Conservation (phyloP, 1,140 invertebrate genomes). For the Hydropsyche tenuis region DNA sequence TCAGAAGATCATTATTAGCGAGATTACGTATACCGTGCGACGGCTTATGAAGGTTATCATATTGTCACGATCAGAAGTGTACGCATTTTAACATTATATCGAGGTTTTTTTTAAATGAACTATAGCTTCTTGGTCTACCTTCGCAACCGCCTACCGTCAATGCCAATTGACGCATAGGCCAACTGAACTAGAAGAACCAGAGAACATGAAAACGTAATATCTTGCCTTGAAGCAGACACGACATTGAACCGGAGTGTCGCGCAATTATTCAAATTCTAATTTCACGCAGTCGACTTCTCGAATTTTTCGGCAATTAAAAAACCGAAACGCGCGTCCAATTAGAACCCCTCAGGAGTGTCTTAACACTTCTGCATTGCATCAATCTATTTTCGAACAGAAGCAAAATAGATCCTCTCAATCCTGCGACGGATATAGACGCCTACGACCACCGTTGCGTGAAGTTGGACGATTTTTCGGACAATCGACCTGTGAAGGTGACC, state of each 20-base stretch:
- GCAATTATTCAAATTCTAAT: too few relatives aligned
- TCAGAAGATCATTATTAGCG: not conserved
- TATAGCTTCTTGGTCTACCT: not conserved
- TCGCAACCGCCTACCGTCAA: constrained; percentile 3
- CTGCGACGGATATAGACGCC: too few relatives aligned
- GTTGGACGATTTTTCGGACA: not conserved
- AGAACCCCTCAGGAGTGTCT: not conserved
- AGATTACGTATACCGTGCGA: not conserved
- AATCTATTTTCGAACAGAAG: constrained; percentile 2
- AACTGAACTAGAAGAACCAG: too few relatives aligned
- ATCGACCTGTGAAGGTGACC: constrained; percentile 15
- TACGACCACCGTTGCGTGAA: not conserved
- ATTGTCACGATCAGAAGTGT: not conserved
- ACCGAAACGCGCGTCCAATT: too few relatives aligned
- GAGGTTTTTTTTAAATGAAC: not conserved
- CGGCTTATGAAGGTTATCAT: constrained; percentile 1
- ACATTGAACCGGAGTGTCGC: too few relatives aligned
- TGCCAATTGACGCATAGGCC: not conserved
- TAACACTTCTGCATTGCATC: not conserved
- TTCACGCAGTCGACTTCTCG: too few relatives aligned
- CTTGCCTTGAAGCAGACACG: too few relatives aligned
- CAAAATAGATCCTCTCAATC: too few relatives aligned
- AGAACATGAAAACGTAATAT: too few relatives aligned
- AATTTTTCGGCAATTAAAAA: too few relatives aligned
- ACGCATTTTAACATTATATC: not conserved